phyloP scores from a whole-genome alignment of 2,113 vertebrate genomes.

The Pyrgilauda ruficollis region DNA sequence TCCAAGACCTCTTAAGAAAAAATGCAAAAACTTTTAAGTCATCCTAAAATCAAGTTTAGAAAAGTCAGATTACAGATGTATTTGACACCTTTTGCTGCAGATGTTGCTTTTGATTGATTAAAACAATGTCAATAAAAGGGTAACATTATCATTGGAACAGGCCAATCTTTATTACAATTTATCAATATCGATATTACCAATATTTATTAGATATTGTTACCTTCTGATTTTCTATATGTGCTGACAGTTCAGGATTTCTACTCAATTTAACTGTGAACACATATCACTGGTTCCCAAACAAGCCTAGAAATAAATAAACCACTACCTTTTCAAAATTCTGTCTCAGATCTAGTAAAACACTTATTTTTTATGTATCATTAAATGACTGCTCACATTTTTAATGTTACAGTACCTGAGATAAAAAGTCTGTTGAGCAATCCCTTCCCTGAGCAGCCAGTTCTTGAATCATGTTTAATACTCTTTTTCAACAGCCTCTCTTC shows the following conservation, averaged over 20 bases:
- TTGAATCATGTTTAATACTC: slow-evolving; percentile 84
- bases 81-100: not conserved
- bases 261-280: not conserved
- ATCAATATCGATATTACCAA: not conserved
- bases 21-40: not conserved
- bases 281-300: not conserved
- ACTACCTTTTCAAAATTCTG: not conserved
- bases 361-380: not conserved
- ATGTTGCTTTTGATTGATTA: not conserved
- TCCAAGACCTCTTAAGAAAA: not conserved
- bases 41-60: not conserved
- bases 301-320: not conserved
- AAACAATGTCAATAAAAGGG: not conserved
- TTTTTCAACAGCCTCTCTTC: slow-evolving; percentile 73
- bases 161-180: not conserved
- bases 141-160: not conserved
- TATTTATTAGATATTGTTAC: not conserved
- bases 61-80: not conserved
- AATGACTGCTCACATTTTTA: not conserved
- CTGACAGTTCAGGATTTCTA: not conserved
- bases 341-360: not conserved
- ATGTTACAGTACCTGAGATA: slow-evolving; percentile 78
- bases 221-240: not conserved
- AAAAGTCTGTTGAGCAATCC: slow-evolving; percentile 84
- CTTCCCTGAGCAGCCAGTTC: slow-evolving; percentile 86